Conservation (phyloP, 2,113 vertebrate species). For the Lipophrys pholis region DNA sequence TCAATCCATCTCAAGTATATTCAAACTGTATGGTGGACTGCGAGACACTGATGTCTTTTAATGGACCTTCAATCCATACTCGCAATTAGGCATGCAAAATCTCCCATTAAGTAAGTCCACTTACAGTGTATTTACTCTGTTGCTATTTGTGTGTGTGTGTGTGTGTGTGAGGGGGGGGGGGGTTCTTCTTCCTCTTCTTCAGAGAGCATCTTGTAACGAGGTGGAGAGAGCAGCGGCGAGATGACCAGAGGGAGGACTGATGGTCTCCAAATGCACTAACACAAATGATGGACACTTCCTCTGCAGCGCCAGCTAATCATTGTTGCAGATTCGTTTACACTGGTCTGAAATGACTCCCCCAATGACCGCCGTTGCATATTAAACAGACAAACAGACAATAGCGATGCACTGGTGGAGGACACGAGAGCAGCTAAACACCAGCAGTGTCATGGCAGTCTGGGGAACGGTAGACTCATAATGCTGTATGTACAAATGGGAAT, state of each 20-base stretch:
- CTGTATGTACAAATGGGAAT: conserved; percentile 62
- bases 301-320: conserved; percentile 78
- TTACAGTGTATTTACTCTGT: conserved; percentile 71
- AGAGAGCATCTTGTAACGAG: conserved; percentile 36
- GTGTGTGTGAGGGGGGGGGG: too few species aligned
- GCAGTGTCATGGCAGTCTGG: conserved; percentile 56
- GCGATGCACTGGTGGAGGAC: conserved; percentile 67
- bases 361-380: conserved; percentile 79
- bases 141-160: conserved; percentile 57
- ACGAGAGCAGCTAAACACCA: conserved; percentile 54
- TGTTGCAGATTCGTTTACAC: conserved; percentile 79
- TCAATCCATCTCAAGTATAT: conserved; percentile 79
- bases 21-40: conserved; percentile 73
- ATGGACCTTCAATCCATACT: conserved; percentile 81
- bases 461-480: conserved; percentile 58
- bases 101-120: conserved; percentile 77
- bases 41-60: conserved; percentile 78
- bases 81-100: conserved; percentile 82
- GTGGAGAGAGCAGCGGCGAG: conserved; percentile 42
- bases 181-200: conserved; percentile 25
- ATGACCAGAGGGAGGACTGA: conserved; percentile 56
- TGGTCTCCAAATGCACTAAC: conserved; percentile 69
- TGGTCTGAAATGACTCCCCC: conserved; percentile 79
- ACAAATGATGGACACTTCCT: conserved; percentile 74
- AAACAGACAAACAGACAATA: conserved; percentile 78